phyloP scores from a whole-genome alignment of 2,797 vertebrate species.

The Neosilurus hyrtlii region DNA sequence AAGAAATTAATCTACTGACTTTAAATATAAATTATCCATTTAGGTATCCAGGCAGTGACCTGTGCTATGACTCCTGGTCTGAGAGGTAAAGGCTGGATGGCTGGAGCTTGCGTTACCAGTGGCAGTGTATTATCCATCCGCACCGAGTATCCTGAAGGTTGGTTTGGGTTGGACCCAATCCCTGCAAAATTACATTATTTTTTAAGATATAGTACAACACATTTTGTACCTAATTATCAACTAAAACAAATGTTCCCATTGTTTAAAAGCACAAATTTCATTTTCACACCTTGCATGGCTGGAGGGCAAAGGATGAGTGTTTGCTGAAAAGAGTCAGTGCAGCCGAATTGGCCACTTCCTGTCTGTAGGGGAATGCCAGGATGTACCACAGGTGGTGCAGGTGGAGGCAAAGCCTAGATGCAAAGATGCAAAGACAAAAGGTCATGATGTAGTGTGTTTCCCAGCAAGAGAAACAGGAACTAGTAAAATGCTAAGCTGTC shows the following conservation, averaged over 20 bases:
- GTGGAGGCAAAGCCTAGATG: constrained; percentile 79
- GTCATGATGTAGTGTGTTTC: background rate
- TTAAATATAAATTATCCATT: background rate
- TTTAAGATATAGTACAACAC: background rate
- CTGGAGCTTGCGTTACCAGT: constrained; percentile 88
- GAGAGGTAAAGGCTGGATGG: constrained; percentile 88
- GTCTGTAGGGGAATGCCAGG: constrained; percentile 89
- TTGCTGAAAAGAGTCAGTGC: constrained; percentile 91
- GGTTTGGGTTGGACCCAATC: constrained; percentile 84
- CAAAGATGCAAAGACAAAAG: background rate
- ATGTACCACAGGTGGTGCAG: constrained; percentile 87
- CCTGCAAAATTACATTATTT: constrained; percentile 60
- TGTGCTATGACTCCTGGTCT: constrained; percentile 90
- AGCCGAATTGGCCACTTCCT: constrained; percentile 88
- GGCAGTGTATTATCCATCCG: constrained; percentile 83
- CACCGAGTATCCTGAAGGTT: constrained; percentile 85
- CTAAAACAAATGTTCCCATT: too few relatives aligned
- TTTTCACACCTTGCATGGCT: constrained; percentile 84
- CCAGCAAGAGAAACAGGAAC: background rate
- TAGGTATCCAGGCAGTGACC: constrained; percentile 67
- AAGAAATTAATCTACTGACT: background rate
- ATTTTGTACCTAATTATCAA: background rate
- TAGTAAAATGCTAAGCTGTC: background rate
- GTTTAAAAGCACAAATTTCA: too few relatives aligned
- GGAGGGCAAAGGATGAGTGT: constrained; percentile 92